Conservation (phyloP, 2,797 vertebrate species). For the Tinamus major region DNA sequence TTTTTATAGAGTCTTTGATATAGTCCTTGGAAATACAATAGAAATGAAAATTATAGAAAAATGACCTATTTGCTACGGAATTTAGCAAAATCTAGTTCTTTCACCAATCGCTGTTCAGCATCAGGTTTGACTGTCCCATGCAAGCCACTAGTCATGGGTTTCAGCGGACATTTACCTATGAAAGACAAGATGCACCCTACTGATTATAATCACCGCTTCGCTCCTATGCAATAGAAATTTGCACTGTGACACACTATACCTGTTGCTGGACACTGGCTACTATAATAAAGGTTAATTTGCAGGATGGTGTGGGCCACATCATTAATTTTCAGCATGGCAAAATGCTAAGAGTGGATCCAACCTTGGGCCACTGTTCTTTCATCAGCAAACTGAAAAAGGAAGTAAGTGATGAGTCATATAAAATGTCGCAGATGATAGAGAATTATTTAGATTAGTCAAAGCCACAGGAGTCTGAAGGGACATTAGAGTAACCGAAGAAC, state of each 20-base stretch:
- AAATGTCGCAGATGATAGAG: not conserved
- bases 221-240: conserved; percentile 9
- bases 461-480: not conserved
- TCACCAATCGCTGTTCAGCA: not conserved
- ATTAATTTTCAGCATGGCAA: not conserved
- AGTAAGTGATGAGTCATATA: conserved; percentile 38
- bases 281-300: conserved; percentile 66
- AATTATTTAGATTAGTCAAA: conserved; percentile 16
- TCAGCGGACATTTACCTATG: not conserved
- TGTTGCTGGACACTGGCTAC: conserved; percentile 48
- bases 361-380: conserved; percentile 26
- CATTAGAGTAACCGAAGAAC: not conserved
- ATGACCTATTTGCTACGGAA: not conserved
- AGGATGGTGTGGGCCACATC: not conserved
- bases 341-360: conserved; percentile 21
- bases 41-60: not conserved
- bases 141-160: conserved; percentile 17
- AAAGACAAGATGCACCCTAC: conserved; percentile 5
- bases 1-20: not conserved
- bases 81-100: conserved; percentile 27
- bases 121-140: conserved; percentile 11
- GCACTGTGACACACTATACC: not conserved
- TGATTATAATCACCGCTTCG: conserved; percentile 14
- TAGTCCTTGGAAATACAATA: not conserved
- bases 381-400: conserved; percentile 55